These are phyloP conservation scores for Drosophila anomalipes DNA, from an alignment of 2,888 invertebrate genomes.

Conservation along the genomic window DNA sequence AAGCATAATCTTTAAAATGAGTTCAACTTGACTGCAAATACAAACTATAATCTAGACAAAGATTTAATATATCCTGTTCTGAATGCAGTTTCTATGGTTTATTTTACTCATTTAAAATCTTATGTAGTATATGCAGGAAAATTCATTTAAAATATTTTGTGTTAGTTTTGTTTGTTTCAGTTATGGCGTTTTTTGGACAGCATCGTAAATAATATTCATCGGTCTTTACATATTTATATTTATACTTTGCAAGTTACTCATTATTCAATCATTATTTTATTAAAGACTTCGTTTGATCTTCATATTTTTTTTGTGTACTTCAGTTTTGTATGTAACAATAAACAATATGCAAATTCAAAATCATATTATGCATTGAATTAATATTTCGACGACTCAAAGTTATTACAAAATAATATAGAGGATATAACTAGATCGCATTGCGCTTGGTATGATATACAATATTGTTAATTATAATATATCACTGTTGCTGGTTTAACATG, in stretches of 20 bases:
- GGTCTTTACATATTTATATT: background rate
- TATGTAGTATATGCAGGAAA: conserved; percentile 8
- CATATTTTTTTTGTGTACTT: conserved; percentile 22
- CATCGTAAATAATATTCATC: conserved; percentile 51
- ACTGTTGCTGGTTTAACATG: conserved; percentile 74
- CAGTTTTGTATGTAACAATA: conserved; percentile 32
- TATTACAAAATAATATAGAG: conserved; percentile 15
- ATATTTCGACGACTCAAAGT: conserved; percentile 15
- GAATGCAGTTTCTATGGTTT: background rate
- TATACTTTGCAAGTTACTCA: conserved; percentile 36
- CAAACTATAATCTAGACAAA: background rate
- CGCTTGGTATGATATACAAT: conserved; percentile 64
- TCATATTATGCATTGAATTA: conserved; percentile 12
- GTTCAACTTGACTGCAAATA: conserved; percentile 8
- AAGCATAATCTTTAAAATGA: conserved; percentile 13
- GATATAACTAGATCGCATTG: conserved; percentile 53
- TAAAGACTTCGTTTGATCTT: conserved; percentile 28
- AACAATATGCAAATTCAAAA: conserved; percentile 36
- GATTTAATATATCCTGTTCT: background rate
- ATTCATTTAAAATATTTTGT: conserved; percentile 20
- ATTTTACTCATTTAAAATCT: conserved; percentile 29
- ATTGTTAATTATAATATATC: conserved; percentile 64
- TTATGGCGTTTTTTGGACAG: conserved; percentile 74
- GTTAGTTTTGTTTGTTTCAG: conserved; percentile 22
- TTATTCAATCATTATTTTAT: conserved; percentile 59